Evolutionary conservation across 1,140 invertebrate species (phyloP).

Genomic region (Drosophila obscura): DNA sequence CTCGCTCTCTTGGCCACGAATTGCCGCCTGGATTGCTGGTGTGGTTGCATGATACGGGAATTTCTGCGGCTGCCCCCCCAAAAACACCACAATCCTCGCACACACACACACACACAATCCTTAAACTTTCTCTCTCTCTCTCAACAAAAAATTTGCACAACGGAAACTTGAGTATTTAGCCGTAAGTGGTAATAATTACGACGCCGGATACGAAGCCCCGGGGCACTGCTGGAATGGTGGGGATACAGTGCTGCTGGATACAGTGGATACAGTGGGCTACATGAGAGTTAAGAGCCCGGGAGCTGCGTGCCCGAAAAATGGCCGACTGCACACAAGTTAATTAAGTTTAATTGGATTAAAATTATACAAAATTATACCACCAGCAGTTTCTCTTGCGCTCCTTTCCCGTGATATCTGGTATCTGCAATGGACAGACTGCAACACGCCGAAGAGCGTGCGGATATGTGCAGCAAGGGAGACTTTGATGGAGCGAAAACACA

Average conservation of each 20-base stretch:
- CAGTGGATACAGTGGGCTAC: too few relatives aligned
- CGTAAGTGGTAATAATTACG: constrained; percentile 81
- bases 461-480: too few relatives aligned
- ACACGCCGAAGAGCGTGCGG: too few relatives aligned
- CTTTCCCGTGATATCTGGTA: too few relatives aligned
- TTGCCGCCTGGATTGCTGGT: constrained; percentile 32
- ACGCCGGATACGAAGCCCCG: constrained; percentile 46
- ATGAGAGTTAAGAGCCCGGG: too few relatives aligned
- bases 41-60: constrained; percentile 68
- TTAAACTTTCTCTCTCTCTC: constrained; percentile 37
- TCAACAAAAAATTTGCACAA: constrained; percentile 15
- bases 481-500: too few relatives aligned
- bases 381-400: constrained; percentile 2
- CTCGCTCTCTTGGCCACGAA: neutral
- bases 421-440: too few relatives aligned
- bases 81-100: too few relatives aligned
- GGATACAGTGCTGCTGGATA: too few relatives aligned
- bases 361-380: constrained; percentile 62
- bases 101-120: constrained; percentile 18
- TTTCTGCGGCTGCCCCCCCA: constrained; percentile 52
- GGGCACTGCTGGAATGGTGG: neutral
- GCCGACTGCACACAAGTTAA: constrained; percentile 62
- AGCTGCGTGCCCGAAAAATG: constrained; percentile 16
- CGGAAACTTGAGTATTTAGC: constrained; percentile 72
- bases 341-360: constrained; percentile 81